These are phyloP conservation scores for Rhynchophorus ferrugineus DNA, from an alignment of 1,140 invertebrate genomes.

Conservation along the genomic window DNA sequence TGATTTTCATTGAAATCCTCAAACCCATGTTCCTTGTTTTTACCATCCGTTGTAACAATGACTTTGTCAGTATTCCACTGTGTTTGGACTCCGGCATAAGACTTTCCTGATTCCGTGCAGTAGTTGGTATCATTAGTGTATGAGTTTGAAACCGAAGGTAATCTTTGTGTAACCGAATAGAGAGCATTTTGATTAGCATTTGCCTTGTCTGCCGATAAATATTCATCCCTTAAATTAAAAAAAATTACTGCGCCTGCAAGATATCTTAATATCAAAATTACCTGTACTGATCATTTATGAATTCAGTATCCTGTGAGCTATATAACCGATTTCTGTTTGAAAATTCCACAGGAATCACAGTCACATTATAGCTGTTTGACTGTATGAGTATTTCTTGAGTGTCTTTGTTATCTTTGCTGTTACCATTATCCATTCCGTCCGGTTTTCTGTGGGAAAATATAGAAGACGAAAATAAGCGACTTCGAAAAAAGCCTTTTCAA, in stretches of 20 bases:
- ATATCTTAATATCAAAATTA: conserved; percentile 14
- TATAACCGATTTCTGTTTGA: conserved; percentile 26
- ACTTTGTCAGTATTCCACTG: conserved; percentile 29
- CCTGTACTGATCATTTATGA: conserved; percentile 32
- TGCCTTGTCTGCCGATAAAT: conserved; percentile 28
- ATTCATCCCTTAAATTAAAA: conserved; percentile 20
- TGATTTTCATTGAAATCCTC: conserved; percentile 28
- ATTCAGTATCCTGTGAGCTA: conserved; percentile 28
- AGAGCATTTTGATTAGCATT: conserved; percentile 28
- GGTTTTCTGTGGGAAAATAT: neutral
- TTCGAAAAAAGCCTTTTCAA: neutral
- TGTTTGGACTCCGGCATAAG: conserved; percentile 21
- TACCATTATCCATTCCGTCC: conserved; percentile 11
- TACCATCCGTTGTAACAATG: conserved; percentile 18
- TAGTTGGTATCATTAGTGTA: conserved; percentile 32
- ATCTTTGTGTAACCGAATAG: conserved; percentile 37
- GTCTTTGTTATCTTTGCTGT: conserved; percentile 22
- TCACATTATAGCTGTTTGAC: conserved; percentile 31
- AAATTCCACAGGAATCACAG: conserved; percentile 34
- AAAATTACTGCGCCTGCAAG: neutral
- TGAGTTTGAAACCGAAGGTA: conserved; percentile 29
- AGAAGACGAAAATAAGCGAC: neutral
- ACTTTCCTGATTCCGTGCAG: conserved; percentile 24
- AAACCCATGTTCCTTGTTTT: conserved; percentile 19
- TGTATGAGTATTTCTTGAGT: conserved; percentile 28